A percentile compares a stretch with the other conserved stretches of the same genome.
These are phyloP conservation scores for Drosophila lini DNA, from an alignment of 1,140 invertebrate species.

Conservation along the genomic window DNA sequence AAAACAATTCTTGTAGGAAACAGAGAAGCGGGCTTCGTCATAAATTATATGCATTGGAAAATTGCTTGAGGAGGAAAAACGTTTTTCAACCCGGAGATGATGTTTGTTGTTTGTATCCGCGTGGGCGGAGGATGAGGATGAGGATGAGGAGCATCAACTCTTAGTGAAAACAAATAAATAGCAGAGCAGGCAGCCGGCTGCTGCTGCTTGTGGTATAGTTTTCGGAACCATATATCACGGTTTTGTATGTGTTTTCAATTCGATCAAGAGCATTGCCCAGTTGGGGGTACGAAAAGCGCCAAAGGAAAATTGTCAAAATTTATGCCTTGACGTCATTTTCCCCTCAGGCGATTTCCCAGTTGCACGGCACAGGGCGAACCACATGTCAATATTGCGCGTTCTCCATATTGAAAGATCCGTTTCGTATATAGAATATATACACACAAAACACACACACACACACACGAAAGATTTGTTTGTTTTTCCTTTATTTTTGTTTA, in stretches of 20 bases:
- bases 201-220: constrained; percentile 21
- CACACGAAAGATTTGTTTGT: constrained; percentile 54
- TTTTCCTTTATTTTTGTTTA: constrained; percentile 73
- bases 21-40: constrained; percentile 28
- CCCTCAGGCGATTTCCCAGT: constrained; percentile 40
- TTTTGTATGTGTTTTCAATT: constrained; percentile 70
- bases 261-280: constrained; percentile 33
- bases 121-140: constrained; percentile 46
- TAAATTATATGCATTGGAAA: constrained; percentile 74
- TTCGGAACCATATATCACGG: constrained; percentile 54
- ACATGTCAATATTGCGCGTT: constrained; percentile 80
- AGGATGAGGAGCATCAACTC: constrained; percentile 52
- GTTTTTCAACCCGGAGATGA: constrained; percentile 25
- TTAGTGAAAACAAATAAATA: constrained; percentile 69
- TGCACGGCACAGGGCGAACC: constrained; percentile 37
- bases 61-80: constrained; percentile 61
- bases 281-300: constrained; percentile 11
- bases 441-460: not conserved
- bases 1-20: constrained; percentile 32
- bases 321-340: constrained; percentile 74
- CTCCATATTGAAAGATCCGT: constrained; percentile 52
- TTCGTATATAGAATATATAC: constrained; percentile 14
- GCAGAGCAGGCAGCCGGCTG: constrained; percentile 15
- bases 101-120: constrained; percentile 58
- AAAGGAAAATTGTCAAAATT: constrained; percentile 68